Base-by-base conservation (phyloP, 2,113 vertebrate species). In the Bostrychus sinensis region DNA sequence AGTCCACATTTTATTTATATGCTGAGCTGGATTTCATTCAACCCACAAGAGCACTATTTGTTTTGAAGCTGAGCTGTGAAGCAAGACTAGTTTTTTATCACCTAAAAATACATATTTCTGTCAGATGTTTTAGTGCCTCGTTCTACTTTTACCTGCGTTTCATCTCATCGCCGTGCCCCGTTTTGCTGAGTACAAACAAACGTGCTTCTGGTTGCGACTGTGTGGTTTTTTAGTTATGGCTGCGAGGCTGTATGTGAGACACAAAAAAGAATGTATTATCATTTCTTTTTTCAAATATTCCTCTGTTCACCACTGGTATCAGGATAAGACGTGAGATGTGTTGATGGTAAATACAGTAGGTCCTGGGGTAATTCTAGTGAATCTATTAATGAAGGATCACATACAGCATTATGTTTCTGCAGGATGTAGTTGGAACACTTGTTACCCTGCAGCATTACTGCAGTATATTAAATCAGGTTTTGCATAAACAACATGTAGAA, bases 171-270 rank as follows among this genome's bases (percentile, higher is more conserved):
- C 42, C 7, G n/a, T 59, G 1, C 12, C 64, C 54, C 71, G 37
- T 70, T 73, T 76, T 68, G 72, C 72, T 83, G 50, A 57, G 38
- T 48, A 22, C 56, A 84, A 79, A 78, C 66, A 74, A 67, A 53
- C 43, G 14, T 54, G 62, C 59, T 37, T 83, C 20, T 80, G 66
- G 65, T 71, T 75, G 38, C 38, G 59, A 54, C 36, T 14, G 38
- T 77, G 67, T 72, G 80, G n/a, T 19, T 80, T 86, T 55, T 46
- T 62, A 46, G 25, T 62, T 43, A 42, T 76, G 28, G 78, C 74
- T 80, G 59, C 19, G 45, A 77, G 66, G 62, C 72, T 78, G 26
- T 67, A n/a, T 56, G 25, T 26, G 30, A 78, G 65, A 71, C 53
- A 77, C 37, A 36, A 19, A 76, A 48, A 78, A 19, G 43, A 55